phyloP scores from a whole-genome alignment of 2,113 vertebrate genomes.

The Hippocampus abdominalis region DNA sequence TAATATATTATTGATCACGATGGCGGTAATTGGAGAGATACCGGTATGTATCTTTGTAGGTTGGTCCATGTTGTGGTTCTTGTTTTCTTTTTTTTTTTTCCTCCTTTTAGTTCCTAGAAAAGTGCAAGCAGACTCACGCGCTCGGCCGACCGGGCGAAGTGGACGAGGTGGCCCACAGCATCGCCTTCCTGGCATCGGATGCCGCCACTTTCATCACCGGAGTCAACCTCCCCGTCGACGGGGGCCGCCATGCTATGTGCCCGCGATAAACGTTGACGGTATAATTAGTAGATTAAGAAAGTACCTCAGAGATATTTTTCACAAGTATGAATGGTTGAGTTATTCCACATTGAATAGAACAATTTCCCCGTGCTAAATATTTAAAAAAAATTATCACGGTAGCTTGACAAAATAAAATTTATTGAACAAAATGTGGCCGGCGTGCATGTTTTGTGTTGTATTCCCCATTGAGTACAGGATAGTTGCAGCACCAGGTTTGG shows the following conservation, averaged over 20 bases:
- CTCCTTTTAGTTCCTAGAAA: constrained; percentile 61
- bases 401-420: constrained; percentile 37
- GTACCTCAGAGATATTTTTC: neutral
- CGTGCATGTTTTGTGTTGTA: constrained; percentile 46
- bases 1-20: too few relatives aligned
- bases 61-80: too few relatives aligned
- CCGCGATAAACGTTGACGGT: constrained; percentile 54
- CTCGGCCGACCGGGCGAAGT: constrained; percentile 75
- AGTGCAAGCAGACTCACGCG: constrained; percentile 73
- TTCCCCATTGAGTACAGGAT: constrained; percentile 64
- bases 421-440: constrained; percentile 25
- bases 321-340: neutral
- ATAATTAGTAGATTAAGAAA: constrained; percentile 40
- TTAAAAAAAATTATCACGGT: neutral
- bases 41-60: too few relatives aligned
- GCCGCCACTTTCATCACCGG: constrained; percentile 79
- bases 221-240: constrained; percentile 76
- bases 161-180: constrained; percentile 77
- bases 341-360: neutral
- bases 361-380: neutral
- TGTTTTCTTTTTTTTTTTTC: neutral
- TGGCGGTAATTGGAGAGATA: too few relatives aligned
- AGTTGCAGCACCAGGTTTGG: constrained; percentile 48
- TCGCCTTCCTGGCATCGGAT: constrained; percentile 79
- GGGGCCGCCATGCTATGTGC: constrained; percentile 80